phyloP scores from a whole-genome alignment of 2,113 vertebrate species.

The Nettapus auritus region DNA sequence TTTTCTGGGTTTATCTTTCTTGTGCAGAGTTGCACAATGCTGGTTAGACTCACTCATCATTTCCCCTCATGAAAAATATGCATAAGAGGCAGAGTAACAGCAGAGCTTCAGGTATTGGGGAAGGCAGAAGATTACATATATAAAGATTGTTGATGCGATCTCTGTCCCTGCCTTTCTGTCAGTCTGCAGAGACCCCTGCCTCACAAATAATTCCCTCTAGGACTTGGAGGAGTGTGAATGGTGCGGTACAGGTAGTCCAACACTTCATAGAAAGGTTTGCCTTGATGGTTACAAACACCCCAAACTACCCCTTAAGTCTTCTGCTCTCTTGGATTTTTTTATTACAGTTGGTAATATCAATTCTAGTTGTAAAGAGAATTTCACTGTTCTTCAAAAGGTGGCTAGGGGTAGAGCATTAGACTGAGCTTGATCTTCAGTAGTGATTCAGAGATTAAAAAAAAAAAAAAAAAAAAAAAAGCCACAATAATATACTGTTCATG shows the following conservation, averaged over 20 bases:
- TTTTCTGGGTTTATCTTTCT: slow-evolving; percentile 5
- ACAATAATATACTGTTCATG: background rate
- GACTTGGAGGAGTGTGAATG: background rate
- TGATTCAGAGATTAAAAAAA: background rate
- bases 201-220: background rate
- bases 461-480: background rate
- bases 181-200: too few species aligned
- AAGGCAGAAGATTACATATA: background rate
- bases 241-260: background rate
- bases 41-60: background rate
- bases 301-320: background rate
- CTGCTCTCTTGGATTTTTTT: background rate
- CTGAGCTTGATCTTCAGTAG: background rate
- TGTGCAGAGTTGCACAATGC: background rate
- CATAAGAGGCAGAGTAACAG: background rate
- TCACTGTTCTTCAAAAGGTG: background rate
- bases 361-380: background rate
- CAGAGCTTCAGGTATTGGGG: accelerated
- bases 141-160: background rate
- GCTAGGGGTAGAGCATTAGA: background rate
- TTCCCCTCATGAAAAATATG: background rate
- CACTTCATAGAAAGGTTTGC: background rate
- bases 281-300: background rate
- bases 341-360: background rate
- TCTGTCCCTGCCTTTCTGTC: background rate